phyloP scores from a whole-genome alignment of 2,113 vertebrate species.

The Gadus macrocephalus region DNA sequence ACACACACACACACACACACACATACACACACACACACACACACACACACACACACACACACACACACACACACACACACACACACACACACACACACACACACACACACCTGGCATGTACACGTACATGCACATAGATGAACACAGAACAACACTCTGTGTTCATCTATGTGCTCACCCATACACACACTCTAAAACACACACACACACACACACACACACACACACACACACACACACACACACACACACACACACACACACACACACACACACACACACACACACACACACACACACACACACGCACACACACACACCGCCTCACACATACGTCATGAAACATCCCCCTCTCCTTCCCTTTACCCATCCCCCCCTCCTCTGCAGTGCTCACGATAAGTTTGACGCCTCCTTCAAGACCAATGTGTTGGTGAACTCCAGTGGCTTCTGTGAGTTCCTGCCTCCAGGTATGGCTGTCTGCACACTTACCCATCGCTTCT shows the following conservation, averaged over 20 bases:
- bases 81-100: constrained; percentile 14
- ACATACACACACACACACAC: constrained; percentile 2
- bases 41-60: constrained; percentile 14
- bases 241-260: too few relatives aligned
- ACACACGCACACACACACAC: background rate
- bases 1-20: constrained; percentile 1
- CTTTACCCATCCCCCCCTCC: too few relatives aligned
- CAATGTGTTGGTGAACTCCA: constrained; percentile 78
- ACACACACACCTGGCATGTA: background rate
- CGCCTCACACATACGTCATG: background rate
- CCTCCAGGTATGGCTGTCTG: constrained; percentile 72
- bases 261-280: background rate
- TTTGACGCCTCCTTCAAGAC: constrained; percentile 79
- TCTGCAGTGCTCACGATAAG: constrained; percentile 73
- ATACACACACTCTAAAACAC: background rate
- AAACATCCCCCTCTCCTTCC: constrained; percentile 10
- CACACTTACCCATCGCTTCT: background rate
- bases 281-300: too few relatives aligned
- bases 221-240: too few relatives aligned
- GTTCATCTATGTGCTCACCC: too few relatives aligned
- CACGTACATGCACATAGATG: constrained; percentile 13
- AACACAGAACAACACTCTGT: background rate
- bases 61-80: constrained; percentile 1
- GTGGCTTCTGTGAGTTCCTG: constrained; percentile 78
- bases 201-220: background rate